Evolutionary conservation across 2,888 invertebrate genomes (phyloP), one percentile per base, ranked within the genome.

Genomic region (Dryomyza anilis): DNA sequence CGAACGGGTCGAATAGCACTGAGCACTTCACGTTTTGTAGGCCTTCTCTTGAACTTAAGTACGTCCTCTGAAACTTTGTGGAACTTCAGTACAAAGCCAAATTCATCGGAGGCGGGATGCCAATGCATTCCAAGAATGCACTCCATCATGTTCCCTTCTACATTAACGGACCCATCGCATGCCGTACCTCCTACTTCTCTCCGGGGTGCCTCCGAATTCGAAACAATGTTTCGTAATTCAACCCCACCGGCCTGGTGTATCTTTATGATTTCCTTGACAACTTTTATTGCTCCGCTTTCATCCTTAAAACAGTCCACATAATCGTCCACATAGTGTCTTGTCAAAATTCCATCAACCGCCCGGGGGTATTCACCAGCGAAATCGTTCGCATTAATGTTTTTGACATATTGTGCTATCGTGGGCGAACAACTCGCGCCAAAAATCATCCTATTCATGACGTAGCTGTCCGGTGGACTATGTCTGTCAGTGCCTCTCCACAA

Each of bases 191-290:
- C 36, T 8, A 36, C 12, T 3, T n/a, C 36, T 36, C n/a, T 2
- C 36, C 12, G n/a, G 36, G n/a, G 6, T 12, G 4, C 14, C 10
- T 60, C 45, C 1, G 56, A 57, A 27, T 73, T 75, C 3, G 72
- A 69, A 14, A 69, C 58, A 70, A 71, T 71, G 55, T 64, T 65
- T 64, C 65, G 43, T 50, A 69, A 19, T 21, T 53, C 43, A 53
- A 65, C 60, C 6, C 53, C 60, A 12, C 53, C 60, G 12, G 33
- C 53, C 25, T 46, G 46, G 50, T 29, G 65, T 10, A 59, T 64
- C 14, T 6, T 16, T 8, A 46, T 61, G 12, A 65, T 27, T n/a
- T 68, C 46, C 8, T 30, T 48, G 19, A 57, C 12, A 12, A 60
- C 53, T 55, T 64, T 36, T 12, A 64, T 36, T 16, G 68, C 67